Evolutionary conservation across 2,113 vertebrate genomes (phyloP), one percentile per base, ranked within the genome.

Genomic region (Sturnira hondurensis): DNA sequence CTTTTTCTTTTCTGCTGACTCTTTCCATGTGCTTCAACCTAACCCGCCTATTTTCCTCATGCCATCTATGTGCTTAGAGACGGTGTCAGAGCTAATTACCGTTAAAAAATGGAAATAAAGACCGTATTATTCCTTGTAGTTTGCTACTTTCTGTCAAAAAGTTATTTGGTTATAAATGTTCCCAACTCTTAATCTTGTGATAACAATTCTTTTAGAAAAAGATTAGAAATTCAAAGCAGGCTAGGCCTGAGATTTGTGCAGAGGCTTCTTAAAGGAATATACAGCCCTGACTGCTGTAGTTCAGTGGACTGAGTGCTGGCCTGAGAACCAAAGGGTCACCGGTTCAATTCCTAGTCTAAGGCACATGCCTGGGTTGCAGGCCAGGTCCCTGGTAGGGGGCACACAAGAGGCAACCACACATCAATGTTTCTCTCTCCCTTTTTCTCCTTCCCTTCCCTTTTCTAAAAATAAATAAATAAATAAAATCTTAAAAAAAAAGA

Each of bases 101-200:
- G 63, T 54, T 20, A 77, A 77, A 50, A 70, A 77, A 76, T 19
- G 41, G 19, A 76, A 26, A 76, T 22, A 33, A 71, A 93, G 52
- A 4, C 33, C 3, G 0, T 5, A 28, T 33, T 33, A 54, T 19
- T 86, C 47, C 78, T 93, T 90, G 41, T 16, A 0, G 85, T 98
- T 92, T 92, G 86, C 94, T 80, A 84, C 85, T 97, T 94, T 98
- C n/a, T 92, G 33, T 82, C 77, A 56, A 5, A 56, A 96, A 63
- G 87, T 61, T 88, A 93, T 94, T 84, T 28, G 89, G 24, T 28
- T 73, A 54, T 82, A 31, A 97, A 74, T 14, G 36, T 24, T 58
- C 87, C 77, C 89, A 87, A 97, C 47, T 41, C 65, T 77, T 45
- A 78, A 43, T 54, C 91, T 33, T 89, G 50, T 20, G 93, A 93